A percentile compares a stretch with the other conserved stretches of the same genome.
phyloP scores from a whole-genome alignment of 2,888 invertebrate species.

The Congeria kusceri region DNA sequence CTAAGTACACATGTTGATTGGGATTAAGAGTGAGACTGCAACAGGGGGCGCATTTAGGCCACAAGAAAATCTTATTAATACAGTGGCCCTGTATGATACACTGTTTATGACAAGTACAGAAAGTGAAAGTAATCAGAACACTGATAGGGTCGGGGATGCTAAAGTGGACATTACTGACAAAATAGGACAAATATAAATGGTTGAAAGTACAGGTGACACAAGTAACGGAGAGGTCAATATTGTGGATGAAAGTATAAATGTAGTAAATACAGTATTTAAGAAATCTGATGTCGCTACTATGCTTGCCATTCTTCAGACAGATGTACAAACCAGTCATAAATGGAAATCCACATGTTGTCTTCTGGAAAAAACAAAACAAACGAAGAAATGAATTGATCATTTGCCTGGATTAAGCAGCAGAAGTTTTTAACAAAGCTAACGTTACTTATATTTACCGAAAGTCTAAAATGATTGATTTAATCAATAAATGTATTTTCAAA shows the following conservation, averaged over 20 bases:
- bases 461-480: no score
- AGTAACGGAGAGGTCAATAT: no score
- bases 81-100: background rate
- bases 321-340: slow-evolving; percentile 1
- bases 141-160: background rate
- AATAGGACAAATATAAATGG: background rate
- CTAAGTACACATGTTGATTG: background rate
- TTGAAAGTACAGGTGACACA: background rate
- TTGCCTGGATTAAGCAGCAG: background rate
- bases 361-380: background rate
- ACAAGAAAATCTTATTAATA: no score
- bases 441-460: background rate
- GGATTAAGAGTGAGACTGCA: background rate
- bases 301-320: background rate
- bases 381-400: background rate
- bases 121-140: background rate
- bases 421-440: background rate
- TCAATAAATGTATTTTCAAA: no score
- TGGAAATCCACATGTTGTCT: background rate
- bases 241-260: background rate
- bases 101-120: background rate
- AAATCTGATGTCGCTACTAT: slow-evolving; percentile 4
- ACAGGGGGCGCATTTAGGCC: no score
- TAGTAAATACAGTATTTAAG: slow-evolving; percentile 1
- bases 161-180: background rate